A percentile compares a stretch with the other conserved stretches of the same genome.
Conservation (phyloP, 2,797 vertebrate species). For the Danio choprae region DNA sequence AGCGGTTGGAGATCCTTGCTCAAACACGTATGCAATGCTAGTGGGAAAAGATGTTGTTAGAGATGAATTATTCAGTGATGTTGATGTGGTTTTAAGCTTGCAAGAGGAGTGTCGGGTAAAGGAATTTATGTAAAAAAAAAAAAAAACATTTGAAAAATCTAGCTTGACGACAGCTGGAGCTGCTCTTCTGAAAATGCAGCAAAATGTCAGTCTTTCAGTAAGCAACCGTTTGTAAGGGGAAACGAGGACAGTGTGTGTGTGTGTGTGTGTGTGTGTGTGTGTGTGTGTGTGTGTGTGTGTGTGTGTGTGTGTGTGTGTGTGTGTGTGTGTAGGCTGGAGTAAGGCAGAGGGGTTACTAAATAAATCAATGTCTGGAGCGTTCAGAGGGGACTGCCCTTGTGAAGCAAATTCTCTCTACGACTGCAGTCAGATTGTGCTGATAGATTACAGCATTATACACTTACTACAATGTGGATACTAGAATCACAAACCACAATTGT, state of each 20-base stretch:
- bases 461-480: background rate
- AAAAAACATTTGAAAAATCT: background rate
- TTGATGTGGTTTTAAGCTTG: slow-evolving; percentile 24
- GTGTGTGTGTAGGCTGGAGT: slow-evolving; percentile 5
- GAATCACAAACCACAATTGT: background rate
- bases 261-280: background rate
- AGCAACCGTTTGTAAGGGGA: slow-evolving; percentile 32
- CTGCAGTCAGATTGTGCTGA: slow-evolving; percentile 19
- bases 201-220: slow-evolving; percentile 36
- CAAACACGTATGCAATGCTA: background rate
- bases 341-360: slow-evolving; percentile 42
- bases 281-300: slow-evolving; percentile 1
- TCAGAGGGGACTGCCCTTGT: slow-evolving; percentile 44
- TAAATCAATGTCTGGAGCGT: slow-evolving; percentile 41
- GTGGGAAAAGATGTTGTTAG: slow-evolving; percentile 5
- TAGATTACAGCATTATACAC: slow-evolving; percentile 41
- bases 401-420: slow-evolving; percentile 28
- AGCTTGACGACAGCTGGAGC: slow-evolving; percentile 20
- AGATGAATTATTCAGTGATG: slow-evolving; percentile 45
- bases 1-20: background rate
- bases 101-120: background rate
- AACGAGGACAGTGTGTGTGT: slow-evolving; percentile 26
- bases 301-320: background rate
- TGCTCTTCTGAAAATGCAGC: slow-evolving; percentile 6
- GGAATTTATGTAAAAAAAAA: background rate